Evolutionary conservation across 2,113 vertebrate species (phyloP).

Genomic region (Coryphaenoides rupestris): DNA sequence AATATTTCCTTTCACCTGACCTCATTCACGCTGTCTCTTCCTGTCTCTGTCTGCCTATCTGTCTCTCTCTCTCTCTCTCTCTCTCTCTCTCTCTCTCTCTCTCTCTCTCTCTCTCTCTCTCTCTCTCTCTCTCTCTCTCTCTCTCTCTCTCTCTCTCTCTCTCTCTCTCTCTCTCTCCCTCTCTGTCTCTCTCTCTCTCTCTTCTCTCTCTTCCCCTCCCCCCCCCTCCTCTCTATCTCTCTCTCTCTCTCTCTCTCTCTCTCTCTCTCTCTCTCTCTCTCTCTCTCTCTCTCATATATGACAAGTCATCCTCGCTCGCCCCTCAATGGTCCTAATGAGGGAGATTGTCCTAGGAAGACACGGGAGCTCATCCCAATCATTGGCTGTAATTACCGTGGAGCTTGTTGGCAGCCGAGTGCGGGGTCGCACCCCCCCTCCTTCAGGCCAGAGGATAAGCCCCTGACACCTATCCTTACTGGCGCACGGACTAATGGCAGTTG

Average conservation of each 20-base stretch:
- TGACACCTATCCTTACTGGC: too few relatives aligned
- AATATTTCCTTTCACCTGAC: slow-evolving; percentile 5
- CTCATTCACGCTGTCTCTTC: not conserved
- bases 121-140: not conserved
- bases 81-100: not conserved
- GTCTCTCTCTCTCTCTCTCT: not conserved
- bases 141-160: not conserved
- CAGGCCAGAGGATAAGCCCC: not conserved
- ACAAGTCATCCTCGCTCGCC: slow-evolving; percentile 2
- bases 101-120: too few relatives aligned
- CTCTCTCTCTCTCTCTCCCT: not conserved
- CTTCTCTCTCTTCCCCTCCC: not conserved
- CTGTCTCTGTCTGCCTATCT: not conserved
- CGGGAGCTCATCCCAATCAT: slow-evolving; percentile 30
- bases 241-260: not conserved
- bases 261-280: not conserved
- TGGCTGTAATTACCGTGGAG: slow-evolving; percentile 16
- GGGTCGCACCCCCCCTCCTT: too few relatives aligned
- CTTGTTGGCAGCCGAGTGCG: not conserved
- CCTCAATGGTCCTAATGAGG: slow-evolving; percentile 23
- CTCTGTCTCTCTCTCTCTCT: not conserved
- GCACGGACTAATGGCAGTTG: too few relatives aligned
- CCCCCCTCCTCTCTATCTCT: not conserved
- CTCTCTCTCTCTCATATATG: not conserved
- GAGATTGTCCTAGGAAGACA: slow-evolving; percentile 16